Evolutionary conservation across 2,113 vertebrate genomes (phyloP).

Genomic region (Pelodiscus sinensis): DNA sequence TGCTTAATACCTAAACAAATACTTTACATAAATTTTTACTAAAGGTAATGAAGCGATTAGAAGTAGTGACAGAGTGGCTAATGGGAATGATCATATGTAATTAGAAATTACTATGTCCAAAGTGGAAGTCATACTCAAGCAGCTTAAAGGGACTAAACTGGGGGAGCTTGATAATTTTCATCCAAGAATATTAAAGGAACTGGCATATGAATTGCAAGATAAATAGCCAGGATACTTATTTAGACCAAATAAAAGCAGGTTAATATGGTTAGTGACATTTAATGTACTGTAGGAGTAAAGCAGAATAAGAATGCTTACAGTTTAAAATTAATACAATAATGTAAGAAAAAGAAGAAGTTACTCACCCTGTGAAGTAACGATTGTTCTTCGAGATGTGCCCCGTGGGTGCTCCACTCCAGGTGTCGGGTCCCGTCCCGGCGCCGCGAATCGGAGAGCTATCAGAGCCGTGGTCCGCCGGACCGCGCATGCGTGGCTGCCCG

Average conservation of each 20-base stretch:
- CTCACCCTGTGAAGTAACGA: too few relatives aligned
- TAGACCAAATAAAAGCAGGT: background rate
- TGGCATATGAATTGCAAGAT: background rate
- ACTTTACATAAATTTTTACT: background rate
- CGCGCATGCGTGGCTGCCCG: too few relatives aligned
- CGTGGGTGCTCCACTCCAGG: too few relatives aligned
- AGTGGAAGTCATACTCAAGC: background rate
- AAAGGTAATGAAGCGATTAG: background rate
- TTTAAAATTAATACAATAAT: background rate
- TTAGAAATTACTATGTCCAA: background rate
- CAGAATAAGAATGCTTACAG: background rate
- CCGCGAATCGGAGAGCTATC: too few relatives aligned
- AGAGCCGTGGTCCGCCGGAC: too few relatives aligned
- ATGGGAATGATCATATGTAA: background rate
- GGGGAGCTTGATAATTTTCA: background rate
- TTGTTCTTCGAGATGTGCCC: too few relatives aligned
- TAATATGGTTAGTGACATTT: slow-evolving; percentile 23
- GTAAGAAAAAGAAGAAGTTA: too few relatives aligned
- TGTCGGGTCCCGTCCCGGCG: too few relatives aligned
- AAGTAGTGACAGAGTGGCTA: background rate
- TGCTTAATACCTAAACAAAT: background rate
- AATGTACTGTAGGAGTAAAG: slow-evolving; percentile 24
- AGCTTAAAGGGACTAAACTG: background rate
- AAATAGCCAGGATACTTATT: background rate
- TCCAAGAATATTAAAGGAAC: background rate